phyloP scores from a whole-genome alignment of 1,140 invertebrate species.

The Rhizoglyphus robini region DNA sequence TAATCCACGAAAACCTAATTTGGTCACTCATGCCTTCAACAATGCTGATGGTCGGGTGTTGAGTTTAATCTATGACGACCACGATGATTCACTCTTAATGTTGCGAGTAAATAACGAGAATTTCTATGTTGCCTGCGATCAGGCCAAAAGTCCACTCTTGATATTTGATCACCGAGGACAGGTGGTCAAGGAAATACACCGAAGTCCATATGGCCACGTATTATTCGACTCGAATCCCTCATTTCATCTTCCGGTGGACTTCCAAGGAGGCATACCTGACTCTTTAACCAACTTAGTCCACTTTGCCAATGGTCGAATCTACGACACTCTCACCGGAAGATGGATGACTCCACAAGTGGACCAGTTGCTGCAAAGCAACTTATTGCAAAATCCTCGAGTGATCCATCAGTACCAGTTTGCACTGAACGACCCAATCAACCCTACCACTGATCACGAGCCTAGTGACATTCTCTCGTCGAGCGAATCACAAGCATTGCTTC shows the following conservation, averaged over 20 bases:
- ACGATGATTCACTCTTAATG: conserved; percentile 56
- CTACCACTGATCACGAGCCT: conserved; percentile 21
- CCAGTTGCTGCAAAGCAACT: conserved; percentile 51
- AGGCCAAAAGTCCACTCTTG: conserved; percentile 75
- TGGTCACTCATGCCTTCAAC: conserved; percentile 78
- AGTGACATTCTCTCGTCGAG: background rate
- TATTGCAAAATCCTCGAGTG: conserved; percentile 67
- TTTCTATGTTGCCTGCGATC: conserved; percentile 82
- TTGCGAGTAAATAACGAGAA: conserved; percentile 30
- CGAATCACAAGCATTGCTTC: background rate
- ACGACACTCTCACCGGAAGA: conserved; percentile 80
- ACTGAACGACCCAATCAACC: conserved; percentile 80
- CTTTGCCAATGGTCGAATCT: conserved; percentile 57
- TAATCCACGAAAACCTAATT: conserved; percentile 60
- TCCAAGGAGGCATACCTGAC: conserved; percentile 70
- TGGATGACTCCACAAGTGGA: conserved; percentile 90
- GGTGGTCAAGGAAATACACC: conserved; percentile 73
- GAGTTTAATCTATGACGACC: conserved; percentile 71
- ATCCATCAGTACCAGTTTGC: conserved; percentile 81
- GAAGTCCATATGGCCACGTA: conserved; percentile 77
- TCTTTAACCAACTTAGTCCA: conserved; percentile 71
- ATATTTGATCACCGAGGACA: conserved; percentile 78
- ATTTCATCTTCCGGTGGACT: conserved; percentile 78
- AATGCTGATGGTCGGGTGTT: conserved; percentile 65
- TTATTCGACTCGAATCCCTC: conserved; percentile 77